These are phyloP conservation scores for Oncorhynchus mykiss DNA, from an alignment of 2,113 vertebrate genomes.

Conservation along the genomic window DNA sequence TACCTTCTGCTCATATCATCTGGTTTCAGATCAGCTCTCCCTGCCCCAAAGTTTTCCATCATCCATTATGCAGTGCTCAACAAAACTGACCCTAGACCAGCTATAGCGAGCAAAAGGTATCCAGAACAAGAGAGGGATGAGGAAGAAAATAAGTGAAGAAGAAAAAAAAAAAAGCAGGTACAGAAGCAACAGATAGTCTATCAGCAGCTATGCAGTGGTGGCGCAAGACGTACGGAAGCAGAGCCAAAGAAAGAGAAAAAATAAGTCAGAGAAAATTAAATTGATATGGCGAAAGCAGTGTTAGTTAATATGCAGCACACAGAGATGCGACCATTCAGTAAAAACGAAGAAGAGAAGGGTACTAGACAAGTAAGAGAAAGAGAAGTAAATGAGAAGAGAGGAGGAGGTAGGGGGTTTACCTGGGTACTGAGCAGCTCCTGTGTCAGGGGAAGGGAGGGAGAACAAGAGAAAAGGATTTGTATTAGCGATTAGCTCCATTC, in stretches of 20 bases:
- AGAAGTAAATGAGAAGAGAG: conserved; percentile 12
- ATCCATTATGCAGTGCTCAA: no score
- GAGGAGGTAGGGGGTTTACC: conserved; percentile 55
- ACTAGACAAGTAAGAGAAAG: background rate
- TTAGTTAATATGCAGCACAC: background rate
- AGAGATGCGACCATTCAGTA: background rate
- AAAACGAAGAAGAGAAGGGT: background rate
- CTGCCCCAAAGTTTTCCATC: no score
- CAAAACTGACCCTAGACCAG: no score
- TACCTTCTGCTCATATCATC: background rate
- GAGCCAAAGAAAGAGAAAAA: conserved; percentile 20
- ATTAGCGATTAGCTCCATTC: conserved; percentile 46
- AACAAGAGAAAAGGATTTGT: conserved; percentile 36
- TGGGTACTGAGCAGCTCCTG: conserved; percentile 75
- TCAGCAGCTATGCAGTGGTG: background rate
- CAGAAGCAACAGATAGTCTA: background rate
- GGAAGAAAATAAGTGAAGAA: conserved; percentile 9
- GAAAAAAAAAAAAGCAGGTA: no score
- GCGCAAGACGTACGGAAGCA: no score
- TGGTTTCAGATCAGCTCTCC: background rate
- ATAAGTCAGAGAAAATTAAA: background rate
- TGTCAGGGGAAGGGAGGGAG: conserved; percentile 23
- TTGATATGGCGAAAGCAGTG: conserved; percentile 1
- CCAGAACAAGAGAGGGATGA: conserved; percentile 12
- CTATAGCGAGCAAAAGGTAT: no score